Evolutionary conservation across 2,797 vertebrate genomes (phyloP).

Genomic region (Allenopithecus nigroviridis): DNA sequence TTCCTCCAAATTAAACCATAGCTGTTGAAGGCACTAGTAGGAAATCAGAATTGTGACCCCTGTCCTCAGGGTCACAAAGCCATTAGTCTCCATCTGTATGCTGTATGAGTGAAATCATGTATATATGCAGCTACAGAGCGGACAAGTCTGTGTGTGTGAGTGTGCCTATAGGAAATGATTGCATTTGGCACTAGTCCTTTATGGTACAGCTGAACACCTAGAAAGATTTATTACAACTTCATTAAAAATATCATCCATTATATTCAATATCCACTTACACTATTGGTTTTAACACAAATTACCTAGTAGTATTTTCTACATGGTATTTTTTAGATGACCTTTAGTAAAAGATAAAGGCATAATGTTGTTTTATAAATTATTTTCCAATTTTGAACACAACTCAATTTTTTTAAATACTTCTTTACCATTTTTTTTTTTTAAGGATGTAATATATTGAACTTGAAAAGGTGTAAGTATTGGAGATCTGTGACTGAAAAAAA

Average conservation of each 20-base stretch:
- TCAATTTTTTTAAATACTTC: not conserved
- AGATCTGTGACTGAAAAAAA: not conserved
- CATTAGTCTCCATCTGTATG: no score
- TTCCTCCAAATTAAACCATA: not conserved
- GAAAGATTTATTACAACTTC: not conserved
- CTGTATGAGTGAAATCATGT: not conserved
- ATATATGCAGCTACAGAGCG: no score
- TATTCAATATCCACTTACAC: not conserved
- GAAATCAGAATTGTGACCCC: not conserved
- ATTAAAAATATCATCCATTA: not conserved
- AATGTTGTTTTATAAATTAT: not conserved
- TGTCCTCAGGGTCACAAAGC: not conserved
- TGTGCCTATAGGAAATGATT: not conserved
- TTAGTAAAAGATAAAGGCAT: slow-evolving; percentile 15
- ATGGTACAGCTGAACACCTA: not conserved
- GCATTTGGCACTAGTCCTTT: not conserved
- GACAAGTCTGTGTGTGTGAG: no score
- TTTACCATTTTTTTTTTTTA: not conserved
- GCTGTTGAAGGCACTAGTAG: not conserved
- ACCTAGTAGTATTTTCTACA: not conserved
- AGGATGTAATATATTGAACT: not conserved
- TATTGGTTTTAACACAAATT: not conserved
- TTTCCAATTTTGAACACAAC: not conserved
- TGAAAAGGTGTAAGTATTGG: not conserved
- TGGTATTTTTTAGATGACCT: not conserved